Evolutionary conservation across 2,888 invertebrate genomes (phyloP).

Genomic region (Melinopterus prodromus): DNA sequence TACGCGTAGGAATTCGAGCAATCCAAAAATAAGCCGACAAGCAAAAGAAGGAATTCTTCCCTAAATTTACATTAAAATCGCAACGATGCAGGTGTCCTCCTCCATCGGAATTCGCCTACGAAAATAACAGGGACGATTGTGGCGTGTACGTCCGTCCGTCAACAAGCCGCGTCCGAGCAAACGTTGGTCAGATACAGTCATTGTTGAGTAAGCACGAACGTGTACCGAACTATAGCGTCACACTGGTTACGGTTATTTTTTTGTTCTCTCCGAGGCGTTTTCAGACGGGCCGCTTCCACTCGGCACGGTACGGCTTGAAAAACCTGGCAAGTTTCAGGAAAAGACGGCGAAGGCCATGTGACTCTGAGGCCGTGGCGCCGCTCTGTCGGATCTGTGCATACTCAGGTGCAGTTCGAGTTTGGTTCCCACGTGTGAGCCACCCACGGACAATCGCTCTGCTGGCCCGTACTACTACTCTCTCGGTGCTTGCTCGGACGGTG

Average conservation of each 20-base stretch:
- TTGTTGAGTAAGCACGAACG: conserved; percentile 25
- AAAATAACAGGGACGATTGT: conserved; percentile 15
- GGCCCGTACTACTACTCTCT: conserved; percentile 9
- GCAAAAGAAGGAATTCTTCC: conserved; percentile 12
- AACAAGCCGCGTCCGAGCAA: not conserved
- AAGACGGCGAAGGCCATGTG: conserved; percentile 24
- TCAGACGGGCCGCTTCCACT: conserved; percentile 6
- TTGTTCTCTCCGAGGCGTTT: conserved; percentile 7
- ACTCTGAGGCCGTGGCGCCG: conserved; percentile 63
- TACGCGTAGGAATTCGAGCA: not conserved
- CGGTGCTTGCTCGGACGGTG: not conserved
- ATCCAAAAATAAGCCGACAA: not conserved
- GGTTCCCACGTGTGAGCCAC: conserved; percentile 57
- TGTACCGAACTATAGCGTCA: conserved; percentile 13
- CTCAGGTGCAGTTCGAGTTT: conserved; percentile 70
- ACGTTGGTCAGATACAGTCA: conserved; percentile 20
- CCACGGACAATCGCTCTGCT: conserved; percentile 49
- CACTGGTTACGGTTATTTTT: conserved; percentile 15
- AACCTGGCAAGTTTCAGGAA: conserved; percentile 24
- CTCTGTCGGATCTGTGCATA: conserved; percentile 70
- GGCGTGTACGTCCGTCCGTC: conserved; percentile 9
- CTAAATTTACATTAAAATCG: conserved; percentile 21
- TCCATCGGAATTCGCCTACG: conserved; percentile 12
- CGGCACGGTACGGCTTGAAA: conserved; percentile 12
- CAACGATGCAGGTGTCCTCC: conserved; percentile 10